Conservation (phyloP, 2,888 invertebrate genomes). For the Tachina lurida region DNA sequence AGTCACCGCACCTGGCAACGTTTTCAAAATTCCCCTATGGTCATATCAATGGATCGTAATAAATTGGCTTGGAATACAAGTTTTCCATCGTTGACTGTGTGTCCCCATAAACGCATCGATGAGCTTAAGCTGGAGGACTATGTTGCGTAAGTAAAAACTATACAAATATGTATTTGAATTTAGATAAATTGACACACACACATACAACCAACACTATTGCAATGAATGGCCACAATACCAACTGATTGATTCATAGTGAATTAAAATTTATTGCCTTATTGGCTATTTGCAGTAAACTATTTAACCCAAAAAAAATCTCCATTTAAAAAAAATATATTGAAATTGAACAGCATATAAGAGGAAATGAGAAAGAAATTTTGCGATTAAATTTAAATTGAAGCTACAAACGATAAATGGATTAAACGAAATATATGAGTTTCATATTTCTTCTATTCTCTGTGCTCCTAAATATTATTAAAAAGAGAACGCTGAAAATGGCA, state of each 20-base stretch:
- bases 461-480: too few species aligned
- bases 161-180: neutral
- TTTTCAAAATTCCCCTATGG: constrained; percentile 88
- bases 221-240: constrained; percentile 24
- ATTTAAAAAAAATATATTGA: neutral
- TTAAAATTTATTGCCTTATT: constrained; percentile 60
- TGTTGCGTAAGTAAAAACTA: constrained; percentile 82
- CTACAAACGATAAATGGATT: constrained; percentile 7
- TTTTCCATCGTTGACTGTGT: constrained; percentile 88
- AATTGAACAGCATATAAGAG: neutral
- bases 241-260: constrained; percentile 51
- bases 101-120: constrained; percentile 85
- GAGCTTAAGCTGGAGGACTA: constrained; percentile 84
- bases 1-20: constrained; percentile 86
- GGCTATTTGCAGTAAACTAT: constrained; percentile 25
- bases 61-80: constrained; percentile 89
- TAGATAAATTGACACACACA: neutral
- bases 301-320: neutral
- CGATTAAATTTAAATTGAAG: constrained; percentile 17
- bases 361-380: neutral
- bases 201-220: neutral
- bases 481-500: too few species aligned
- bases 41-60: constrained; percentile 89
- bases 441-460: neutral
- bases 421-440: neutral